Percentiles rank a stretch among this genome's conserved stretches.
phyloP scores from a whole-genome alignment of 1,140 invertebrate genomes.

The Varroa destructor region DNA sequence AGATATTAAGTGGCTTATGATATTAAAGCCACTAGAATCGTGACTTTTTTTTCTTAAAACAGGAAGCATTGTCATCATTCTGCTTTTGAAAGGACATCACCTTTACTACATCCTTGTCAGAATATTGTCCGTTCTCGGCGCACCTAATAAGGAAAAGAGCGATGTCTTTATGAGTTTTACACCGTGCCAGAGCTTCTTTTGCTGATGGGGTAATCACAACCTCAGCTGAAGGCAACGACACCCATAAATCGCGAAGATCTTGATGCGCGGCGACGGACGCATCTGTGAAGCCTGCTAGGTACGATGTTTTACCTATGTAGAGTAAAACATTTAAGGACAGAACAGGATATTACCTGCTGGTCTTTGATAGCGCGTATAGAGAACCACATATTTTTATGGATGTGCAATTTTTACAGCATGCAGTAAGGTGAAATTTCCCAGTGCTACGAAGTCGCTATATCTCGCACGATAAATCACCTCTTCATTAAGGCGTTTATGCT shows the following conservation, averaged over 20 bases:
- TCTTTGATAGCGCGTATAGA: no score
- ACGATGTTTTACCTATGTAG: not conserved
- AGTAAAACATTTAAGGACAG: not conserved
- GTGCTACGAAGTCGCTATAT: no score
- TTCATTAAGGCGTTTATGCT: no score
- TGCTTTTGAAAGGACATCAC: not conserved
- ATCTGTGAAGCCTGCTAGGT: constrained; percentile 2
- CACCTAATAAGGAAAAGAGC: constrained; percentile 6
- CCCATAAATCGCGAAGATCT: constrained; percentile 15
- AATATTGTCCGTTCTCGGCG: not conserved
- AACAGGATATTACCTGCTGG: no score
- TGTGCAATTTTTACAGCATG: no score
- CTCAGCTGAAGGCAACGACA: constrained; percentile 13
- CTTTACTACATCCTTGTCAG: constrained; percentile 8
- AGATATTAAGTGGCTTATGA: no score
- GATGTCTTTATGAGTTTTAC: constrained; percentile 23
- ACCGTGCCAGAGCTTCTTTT: constrained; percentile 15
- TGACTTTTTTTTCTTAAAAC: no score
- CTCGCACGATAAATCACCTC: no score
- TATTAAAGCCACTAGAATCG: no score
- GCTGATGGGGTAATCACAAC: not conserved
- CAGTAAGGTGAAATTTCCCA: no score
- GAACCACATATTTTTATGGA: no score
- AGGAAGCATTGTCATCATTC: no score
- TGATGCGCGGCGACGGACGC: not conserved